These are phyloP conservation scores for Sciurus vulgaris DNA, from an alignment of 2,797 vertebrate genomes.

Conservation along the genomic window DNA sequence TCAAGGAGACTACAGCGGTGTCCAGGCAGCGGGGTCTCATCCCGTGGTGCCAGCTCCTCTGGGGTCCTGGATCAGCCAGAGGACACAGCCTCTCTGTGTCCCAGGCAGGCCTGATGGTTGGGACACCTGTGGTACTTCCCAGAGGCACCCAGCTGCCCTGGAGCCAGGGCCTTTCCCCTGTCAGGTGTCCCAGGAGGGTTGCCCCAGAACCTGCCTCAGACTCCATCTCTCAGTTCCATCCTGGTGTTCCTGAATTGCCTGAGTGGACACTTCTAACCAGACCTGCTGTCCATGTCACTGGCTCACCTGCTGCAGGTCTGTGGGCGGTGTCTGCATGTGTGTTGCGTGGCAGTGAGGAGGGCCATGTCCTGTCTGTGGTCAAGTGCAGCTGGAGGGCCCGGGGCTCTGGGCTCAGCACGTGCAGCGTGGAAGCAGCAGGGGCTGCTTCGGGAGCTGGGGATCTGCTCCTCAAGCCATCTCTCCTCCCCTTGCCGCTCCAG, in stretches of 20 bases:
- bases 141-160: not conserved
- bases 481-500: not conserved
- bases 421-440: not conserved
- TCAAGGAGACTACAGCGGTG: no score
- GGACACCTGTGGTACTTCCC: no score
- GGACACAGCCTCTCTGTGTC: not conserved
- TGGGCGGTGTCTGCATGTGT: no score
- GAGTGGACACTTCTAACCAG: not conserved
- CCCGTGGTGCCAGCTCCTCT: no score
- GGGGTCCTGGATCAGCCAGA: no score
- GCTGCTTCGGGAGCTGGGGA: not conserved
- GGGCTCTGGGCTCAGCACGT: not conserved
- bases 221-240: not conserved
- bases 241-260: not conserved
- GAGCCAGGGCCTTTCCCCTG: not conserved
- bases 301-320: fast-evolving
- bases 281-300: no score
- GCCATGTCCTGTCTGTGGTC: not conserved
- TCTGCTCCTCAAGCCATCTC: no score
- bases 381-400: not conserved
- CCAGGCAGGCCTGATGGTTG: not conserved
- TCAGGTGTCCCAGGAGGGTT: no score
- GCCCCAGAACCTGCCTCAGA: no score
- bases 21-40: no score
- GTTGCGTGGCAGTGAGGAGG: not conserved